Evolutionary conservation across 2,888 invertebrate species (phyloP), one percentile per base, ranked within the genome.

Genomic region (Bursaphelenchus okinawaensis): DNA sequence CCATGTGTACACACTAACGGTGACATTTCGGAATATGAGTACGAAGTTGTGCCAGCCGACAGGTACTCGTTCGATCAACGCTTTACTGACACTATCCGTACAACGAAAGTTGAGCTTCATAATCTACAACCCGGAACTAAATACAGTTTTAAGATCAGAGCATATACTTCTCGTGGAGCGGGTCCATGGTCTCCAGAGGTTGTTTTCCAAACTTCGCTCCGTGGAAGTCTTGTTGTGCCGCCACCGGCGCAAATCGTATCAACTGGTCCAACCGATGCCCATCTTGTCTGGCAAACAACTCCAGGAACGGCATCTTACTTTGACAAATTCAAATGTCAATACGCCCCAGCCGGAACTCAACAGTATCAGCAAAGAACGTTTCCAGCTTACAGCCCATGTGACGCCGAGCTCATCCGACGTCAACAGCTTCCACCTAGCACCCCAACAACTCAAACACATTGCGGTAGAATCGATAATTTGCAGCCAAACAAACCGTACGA

Each of bases 21-120:
- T 26, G 81, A 83, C 50, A 76, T 82, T 61, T 74, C 75, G 55
- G 82, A 82, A 61, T 82, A 83, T 70, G 82, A 82, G 57, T 82
- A 82, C 55, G 80, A 81, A 26, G 73, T 82, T 9, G 72, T 76
- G 9, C 69, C 78, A 12, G 68, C 68, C 26, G 81, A 82, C 61
- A 71, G 73, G 7, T 63, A 55, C 20, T 56, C 66, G 9, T 56
- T 60, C 9, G 54, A 62, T 20, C 68, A 70, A 23, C 68, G 76
- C 24, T 67, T 75, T 22, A 70, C 75, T 22, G 77, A 80, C 24
- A 78, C 74, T 64, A 71, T 76, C 50, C 75, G 79, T 27, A 73
- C 77, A 27, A 79, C 77, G 7, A 65, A 78, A 7, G 78, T 80
- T 12, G 66, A 68, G 9, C 72, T 82, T 51, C 68, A 72, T 56